These are phyloP conservation scores for Lasioglossum baleicum DNA, from an alignment of 1,140 invertebrate species.

Conservation along the genomic window DNA sequence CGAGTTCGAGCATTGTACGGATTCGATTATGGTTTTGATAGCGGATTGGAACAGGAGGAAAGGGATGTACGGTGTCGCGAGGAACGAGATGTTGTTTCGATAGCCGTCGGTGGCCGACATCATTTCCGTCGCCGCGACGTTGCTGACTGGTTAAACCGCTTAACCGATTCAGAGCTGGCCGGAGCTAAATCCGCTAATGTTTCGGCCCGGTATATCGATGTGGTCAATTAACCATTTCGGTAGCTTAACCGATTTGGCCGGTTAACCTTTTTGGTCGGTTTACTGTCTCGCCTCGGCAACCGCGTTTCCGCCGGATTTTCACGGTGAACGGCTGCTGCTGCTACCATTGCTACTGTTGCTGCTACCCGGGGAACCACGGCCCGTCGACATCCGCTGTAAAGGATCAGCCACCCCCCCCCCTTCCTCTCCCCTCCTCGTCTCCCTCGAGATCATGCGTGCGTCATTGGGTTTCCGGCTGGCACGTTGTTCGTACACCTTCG, in stretches of 20 bases:
- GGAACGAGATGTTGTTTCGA: not conserved
- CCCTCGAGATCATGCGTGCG: not conserved
- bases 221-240: slow-evolving; percentile 49
- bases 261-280: slow-evolving; percentile 45
- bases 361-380: not conserved
- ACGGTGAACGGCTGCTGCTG: not conserved
- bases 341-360: too few relatives aligned
- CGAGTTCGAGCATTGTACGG: too few relatives aligned
- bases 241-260: slow-evolving; percentile 39
- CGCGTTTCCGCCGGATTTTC: slow-evolving; percentile 15
- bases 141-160: slow-evolving; percentile 48
- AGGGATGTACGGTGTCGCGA: not conserved
- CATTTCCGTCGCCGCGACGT: slow-evolving; percentile 29
- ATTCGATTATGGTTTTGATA: too few relatives aligned
- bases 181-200: slow-evolving; percentile 47
- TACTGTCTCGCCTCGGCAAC: slow-evolving; percentile 13
- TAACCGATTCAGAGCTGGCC: slow-evolving; percentile 37
- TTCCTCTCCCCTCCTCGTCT: too few relatives aligned
- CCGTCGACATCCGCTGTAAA: not conserved
- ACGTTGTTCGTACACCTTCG: too few relatives aligned
- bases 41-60: too few relatives aligned
- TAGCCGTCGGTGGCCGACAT: slow-evolving; percentile 1
- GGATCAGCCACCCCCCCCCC: not conserved
- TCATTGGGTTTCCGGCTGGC: not conserved
- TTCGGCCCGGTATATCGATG: slow-evolving; percentile 37